These are phyloP conservation scores for Nerophis ophidion DNA, from an alignment of 2,113 vertebrate genomes.

Conservation along the genomic window DNA sequence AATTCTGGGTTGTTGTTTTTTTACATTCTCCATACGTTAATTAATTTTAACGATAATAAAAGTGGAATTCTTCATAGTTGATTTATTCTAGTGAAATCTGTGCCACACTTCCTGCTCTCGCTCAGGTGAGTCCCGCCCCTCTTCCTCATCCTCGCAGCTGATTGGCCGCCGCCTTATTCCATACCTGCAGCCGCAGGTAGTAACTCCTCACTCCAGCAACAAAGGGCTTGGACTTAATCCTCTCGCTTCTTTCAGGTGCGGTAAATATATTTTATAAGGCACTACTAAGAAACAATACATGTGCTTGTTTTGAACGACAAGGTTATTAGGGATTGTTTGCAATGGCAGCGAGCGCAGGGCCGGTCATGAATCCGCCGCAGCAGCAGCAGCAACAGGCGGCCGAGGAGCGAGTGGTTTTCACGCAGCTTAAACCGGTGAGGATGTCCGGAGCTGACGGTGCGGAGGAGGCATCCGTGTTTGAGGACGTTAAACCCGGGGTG, in stretches of 20 bases:
- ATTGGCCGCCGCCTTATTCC: conserved; percentile 9
- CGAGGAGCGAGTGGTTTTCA: conserved; percentile 78
- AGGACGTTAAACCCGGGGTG: conserved; percentile 79
- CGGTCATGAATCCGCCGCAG: conserved; percentile 67
- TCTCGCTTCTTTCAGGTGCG: conserved; percentile 1
- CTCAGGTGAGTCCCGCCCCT: conserved; percentile 39
- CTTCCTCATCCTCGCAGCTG: not conserved
- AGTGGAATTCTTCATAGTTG: no score
- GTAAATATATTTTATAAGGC: not conserved
- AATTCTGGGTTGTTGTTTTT: no score
- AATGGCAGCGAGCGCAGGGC: conserved; percentile 78
- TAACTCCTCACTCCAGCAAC: conserved; percentile 7
- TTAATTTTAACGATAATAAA: no score
- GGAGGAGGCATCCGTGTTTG: conserved; percentile 82
- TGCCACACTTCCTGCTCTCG: conserved; percentile 1
- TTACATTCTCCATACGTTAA: no score
- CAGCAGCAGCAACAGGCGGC: conserved; percentile 20
- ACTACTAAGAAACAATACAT: not conserved
- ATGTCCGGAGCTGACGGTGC: conserved; percentile 72
- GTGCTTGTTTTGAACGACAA: not conserved
- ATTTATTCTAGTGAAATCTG: not conserved
- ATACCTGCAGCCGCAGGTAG: no score
- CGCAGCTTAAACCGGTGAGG: conserved; percentile 79
- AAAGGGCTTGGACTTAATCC: conserved; percentile 2
- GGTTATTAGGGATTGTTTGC: conserved; percentile 2